These are phyloP conservation scores for Bellardia pandia DNA, from an alignment of 2,888 invertebrate species.

Conservation along the genomic window DNA sequence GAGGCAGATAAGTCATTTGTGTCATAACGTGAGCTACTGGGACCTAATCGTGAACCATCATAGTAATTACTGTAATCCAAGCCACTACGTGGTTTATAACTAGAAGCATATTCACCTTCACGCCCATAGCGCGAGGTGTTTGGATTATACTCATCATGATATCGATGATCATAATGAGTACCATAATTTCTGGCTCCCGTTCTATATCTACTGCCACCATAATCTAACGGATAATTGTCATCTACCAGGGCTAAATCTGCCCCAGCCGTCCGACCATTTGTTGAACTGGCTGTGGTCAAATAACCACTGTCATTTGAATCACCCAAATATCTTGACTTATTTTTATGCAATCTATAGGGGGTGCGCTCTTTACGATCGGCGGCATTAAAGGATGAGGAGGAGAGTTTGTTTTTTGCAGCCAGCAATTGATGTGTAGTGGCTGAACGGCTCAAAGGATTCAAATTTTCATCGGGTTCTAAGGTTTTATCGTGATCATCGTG, in stretches of 20 bases:
- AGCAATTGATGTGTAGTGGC: constrained; percentile 90
- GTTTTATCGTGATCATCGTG: constrained; percentile 89
- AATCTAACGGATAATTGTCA: constrained; percentile 81
- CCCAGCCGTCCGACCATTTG: constrained; percentile 74
- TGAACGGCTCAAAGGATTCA: constrained; percentile 87
- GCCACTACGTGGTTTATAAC: constrained; percentile 76
- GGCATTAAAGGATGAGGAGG: constrained; percentile 85
- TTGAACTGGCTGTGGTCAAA: constrained; percentile 77
- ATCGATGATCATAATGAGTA: constrained; percentile 74
- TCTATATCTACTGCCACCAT: constrained; percentile 75
- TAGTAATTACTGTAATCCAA: constrained; percentile 76
- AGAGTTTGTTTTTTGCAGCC: constrained; percentile 86
- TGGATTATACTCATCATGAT: constrained; percentile 80
- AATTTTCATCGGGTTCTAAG: constrained; percentile 86
- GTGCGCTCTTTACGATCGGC: constrained; percentile 84
- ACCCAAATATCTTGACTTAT: constrained; percentile 81
- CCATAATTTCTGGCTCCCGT: constrained; percentile 75
- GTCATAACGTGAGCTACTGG: constrained; percentile 78
- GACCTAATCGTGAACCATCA: constrained; percentile 77
- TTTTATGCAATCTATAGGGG: constrained; percentile 81
- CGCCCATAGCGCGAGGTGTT: constrained; percentile 76
- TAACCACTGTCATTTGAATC: constrained; percentile 82
- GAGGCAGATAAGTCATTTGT: constrained; percentile 75
- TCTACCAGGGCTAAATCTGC: constrained; percentile 77
- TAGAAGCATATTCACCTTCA: constrained; percentile 76